phyloP scores from a whole-genome alignment of 64 coral and sea anemone genomes.

The Catalaphyllia jardinei region DNA sequence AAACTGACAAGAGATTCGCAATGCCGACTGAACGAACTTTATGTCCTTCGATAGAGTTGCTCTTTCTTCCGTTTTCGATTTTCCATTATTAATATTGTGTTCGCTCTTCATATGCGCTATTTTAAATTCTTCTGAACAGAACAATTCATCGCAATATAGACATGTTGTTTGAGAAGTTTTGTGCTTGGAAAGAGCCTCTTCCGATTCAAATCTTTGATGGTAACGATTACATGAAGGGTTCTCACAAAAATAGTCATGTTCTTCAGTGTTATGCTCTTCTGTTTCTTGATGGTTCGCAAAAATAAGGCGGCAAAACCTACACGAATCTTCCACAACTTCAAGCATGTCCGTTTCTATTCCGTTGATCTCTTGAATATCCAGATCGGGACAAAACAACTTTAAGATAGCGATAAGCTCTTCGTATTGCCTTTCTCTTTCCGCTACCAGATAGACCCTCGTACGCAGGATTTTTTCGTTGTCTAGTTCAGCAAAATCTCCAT shows the following conservation, averaged over 20 bases:
- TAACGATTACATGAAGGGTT: conserved; percentile 63
- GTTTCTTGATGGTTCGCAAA: conserved; percentile 66
- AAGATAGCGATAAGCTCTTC: conserved; percentile 87
- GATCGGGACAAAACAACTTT: conserved; percentile 22
- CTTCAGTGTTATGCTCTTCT: conserved; percentile 53
- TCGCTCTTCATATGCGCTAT: conserved; percentile 56
- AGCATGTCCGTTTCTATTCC: conserved; percentile 66
- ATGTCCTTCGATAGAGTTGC: not conserved
- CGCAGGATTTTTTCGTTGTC: not conserved
- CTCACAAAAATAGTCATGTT: conserved; percentile 83
- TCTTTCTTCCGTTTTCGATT: not conserved
- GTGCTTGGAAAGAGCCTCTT: conserved; percentile 63
- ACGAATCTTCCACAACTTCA: conserved; percentile 56
- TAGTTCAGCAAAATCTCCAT: conserved; percentile 7
- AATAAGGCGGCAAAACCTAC: conserved; percentile 72
- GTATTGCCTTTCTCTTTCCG: conserved; percentile 76
- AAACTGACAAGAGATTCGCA: conserved; percentile 71
- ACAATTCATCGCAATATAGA: conserved; percentile 61
- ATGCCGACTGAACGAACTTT: not conserved
- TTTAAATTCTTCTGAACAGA: conserved; percentile 72
- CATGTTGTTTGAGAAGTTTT: conserved; percentile 51
- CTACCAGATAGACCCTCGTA: conserved; percentile 55
- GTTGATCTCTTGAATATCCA: conserved; percentile 72
- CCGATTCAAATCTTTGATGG: conserved; percentile 66
- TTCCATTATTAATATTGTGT: conserved; percentile 15